Conservation (phyloP, 2,797 vertebrate species). For the Sebastes nivosus region DNA sequence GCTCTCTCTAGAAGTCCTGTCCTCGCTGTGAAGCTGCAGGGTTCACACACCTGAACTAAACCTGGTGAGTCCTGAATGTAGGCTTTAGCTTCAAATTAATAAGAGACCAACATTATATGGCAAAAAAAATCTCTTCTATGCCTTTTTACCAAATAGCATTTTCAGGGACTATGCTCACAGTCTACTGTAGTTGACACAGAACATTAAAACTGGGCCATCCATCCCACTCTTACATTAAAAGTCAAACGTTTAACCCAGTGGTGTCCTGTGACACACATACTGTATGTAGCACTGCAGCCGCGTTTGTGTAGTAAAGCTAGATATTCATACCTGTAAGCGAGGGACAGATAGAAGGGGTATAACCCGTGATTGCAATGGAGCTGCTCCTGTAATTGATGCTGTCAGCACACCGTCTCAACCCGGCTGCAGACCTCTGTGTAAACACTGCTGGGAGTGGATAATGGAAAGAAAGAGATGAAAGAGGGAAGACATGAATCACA, state of each 20-base stretch:
- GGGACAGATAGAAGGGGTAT: background rate
- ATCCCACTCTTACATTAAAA: slow-evolving; percentile 11
- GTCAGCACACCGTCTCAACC: slow-evolving; percentile 41
- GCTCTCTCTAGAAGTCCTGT: background rate
- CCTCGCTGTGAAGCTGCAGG: background rate
- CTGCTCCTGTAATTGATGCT: slow-evolving; percentile 53
- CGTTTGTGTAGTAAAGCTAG: background rate
- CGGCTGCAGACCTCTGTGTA: slow-evolving; percentile 25
- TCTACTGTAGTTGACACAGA: background rate
- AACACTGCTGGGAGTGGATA: slow-evolving; percentile 49
- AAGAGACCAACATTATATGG: background rate
- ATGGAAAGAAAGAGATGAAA: slow-evolving; percentile 59
- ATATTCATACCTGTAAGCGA: background rate
- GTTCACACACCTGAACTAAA: background rate
- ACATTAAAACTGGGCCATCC: background rate
- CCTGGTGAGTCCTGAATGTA: background rate
- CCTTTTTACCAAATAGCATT: background rate
- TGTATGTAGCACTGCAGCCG: background rate
- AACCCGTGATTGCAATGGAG: slow-evolving; percentile 36
- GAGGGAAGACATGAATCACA: slow-evolving; percentile 57
- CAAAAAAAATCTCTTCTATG: background rate
- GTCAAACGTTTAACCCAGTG: slow-evolving; percentile 12
- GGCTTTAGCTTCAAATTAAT: background rate
- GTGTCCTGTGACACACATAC: background rate
- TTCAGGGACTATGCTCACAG: background rate